Evolutionary conservation across 2,113 vertebrate species (phyloP).

Genomic region (Spilogale gracilis): DNA sequence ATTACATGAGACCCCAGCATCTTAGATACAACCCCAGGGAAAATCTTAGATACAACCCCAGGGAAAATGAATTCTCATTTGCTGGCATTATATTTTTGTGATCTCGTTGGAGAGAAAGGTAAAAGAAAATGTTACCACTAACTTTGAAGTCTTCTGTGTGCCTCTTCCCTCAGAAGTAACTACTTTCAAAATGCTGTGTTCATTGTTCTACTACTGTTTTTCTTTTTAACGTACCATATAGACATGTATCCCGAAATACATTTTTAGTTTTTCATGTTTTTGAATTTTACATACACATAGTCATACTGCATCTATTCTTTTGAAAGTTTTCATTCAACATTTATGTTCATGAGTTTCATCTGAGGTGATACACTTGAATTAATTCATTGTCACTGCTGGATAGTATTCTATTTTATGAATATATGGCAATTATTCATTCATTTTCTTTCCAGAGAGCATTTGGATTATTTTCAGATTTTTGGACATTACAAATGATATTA

Average conservation of each 20-base stretch:
- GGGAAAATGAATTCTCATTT: background rate
- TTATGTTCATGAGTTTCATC: background rate
- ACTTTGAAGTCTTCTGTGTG: background rate
- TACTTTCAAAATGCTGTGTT: background rate
- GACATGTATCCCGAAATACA: background rate
- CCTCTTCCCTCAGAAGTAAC: background rate
- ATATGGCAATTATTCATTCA: background rate
- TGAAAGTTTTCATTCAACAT: background rate
- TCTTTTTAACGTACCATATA: background rate
- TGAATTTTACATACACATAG: background rate
- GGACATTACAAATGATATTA: background rate
- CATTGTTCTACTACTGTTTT: background rate
- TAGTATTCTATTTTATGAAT: background rate
- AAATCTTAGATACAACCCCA: background rate
- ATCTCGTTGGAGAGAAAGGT: background rate
- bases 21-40: background rate
- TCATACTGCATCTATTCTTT: background rate
- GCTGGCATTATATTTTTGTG: background rate
- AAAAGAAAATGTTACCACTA: background rate
- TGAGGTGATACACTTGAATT: background rate
- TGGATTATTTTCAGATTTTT: background rate
- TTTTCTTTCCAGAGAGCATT: background rate
- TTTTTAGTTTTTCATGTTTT: background rate
- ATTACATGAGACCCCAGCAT: background rate
- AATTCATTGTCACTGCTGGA: background rate